phyloP scores from a whole-genome alignment of 2,888 invertebrate species.

The Sarcophaga rosellei region DNA sequence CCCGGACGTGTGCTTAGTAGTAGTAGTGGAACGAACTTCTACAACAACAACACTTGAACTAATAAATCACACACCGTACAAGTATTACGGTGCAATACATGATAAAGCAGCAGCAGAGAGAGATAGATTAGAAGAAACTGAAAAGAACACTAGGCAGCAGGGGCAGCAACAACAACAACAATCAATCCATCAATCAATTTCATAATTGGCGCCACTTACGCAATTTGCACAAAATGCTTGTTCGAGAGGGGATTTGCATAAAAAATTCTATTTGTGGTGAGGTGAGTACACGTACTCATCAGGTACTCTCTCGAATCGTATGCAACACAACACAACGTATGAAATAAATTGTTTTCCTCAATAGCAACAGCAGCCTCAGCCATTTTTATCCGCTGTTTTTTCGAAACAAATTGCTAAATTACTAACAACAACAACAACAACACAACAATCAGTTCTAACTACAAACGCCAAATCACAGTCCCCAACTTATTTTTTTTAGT shows the following conservation, averaged over 20 bases:
- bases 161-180: conserved; percentile 13
- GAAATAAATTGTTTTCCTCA: too few species aligned
- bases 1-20: not conserved
- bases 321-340: too few species aligned
- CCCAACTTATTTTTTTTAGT: not conserved
- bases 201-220: conserved; percentile 68
- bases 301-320: too few species aligned
- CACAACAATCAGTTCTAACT: not conserved
- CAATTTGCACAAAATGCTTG: conserved; percentile 49
- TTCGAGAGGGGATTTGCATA: too few species aligned
- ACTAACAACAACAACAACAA: too few species aligned
- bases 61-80: too few species aligned
- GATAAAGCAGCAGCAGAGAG: not conserved
- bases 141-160: not conserved
- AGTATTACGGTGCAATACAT: not conserved
- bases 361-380: too few species aligned
- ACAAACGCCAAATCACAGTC: not conserved
- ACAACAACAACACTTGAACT: too few species aligned
- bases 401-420: too few species aligned
- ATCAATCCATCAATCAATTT: conserved; percentile 65
- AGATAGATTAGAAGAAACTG: not conserved
- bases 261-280: too few species aligned
- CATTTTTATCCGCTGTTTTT: too few species aligned
- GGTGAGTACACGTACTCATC: too few species aligned
- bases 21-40: not conserved